Percentiles rank a stretch among this genome's conserved stretches.
phyloP scores from a whole-genome alignment of 2,888 invertebrate species.

The Tricholauxania praeusta region DNA sequence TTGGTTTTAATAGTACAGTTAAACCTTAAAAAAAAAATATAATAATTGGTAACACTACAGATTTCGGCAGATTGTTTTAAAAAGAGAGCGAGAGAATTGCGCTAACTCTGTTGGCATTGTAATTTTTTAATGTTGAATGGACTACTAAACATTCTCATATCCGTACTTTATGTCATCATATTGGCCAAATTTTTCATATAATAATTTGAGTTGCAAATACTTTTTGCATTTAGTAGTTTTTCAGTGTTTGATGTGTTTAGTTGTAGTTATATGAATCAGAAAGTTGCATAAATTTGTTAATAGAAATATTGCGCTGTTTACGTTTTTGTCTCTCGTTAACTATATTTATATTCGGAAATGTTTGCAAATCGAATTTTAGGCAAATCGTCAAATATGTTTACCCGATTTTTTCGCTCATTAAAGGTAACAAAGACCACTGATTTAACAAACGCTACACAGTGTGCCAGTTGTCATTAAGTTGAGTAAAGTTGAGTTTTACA shows the following conservation, averaged over 20 bases:
- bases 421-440: constrained; percentile 54
- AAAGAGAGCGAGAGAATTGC: too few species aligned
- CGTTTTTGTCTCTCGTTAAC: constrained; percentile 11
- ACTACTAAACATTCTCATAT: too few species aligned
- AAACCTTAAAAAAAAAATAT: too few species aligned
- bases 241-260: constrained; percentile 7
- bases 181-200: too few species aligned
- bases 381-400: constrained; percentile 49
- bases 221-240: constrained; percentile 20
- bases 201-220: too few species aligned
- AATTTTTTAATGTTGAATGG: too few species aligned
- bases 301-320: background rate
- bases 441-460: background rate
- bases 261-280: background rate
- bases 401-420: constrained; percentile 58
- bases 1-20: too few species aligned
- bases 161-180: too few species aligned
- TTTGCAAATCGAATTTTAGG: constrained; percentile 12
- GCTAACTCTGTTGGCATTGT: too few species aligned
- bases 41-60: too few species aligned
- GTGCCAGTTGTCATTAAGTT: background rate
- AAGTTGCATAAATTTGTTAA: background rate
- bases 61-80: too few species aligned
- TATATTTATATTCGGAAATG: constrained; percentile 13
- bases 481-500: background rate